Evolutionary conservation across 2,797 vertebrate species (phyloP).

Genomic region (Rhyacichthys aspro): DNA sequence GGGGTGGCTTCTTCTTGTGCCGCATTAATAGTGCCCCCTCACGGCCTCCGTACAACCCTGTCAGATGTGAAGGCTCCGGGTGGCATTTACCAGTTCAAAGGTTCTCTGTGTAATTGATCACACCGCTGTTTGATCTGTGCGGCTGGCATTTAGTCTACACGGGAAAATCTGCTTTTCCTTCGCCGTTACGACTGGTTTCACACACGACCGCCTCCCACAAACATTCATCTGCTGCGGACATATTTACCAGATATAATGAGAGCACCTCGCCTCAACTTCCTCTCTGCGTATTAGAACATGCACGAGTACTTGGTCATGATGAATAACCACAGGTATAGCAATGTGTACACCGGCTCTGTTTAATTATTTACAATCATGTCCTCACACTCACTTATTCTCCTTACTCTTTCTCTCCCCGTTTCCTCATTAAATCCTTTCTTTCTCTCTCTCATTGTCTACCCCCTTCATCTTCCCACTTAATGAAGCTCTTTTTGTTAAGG

Average conservation of each 20-base stretch:
- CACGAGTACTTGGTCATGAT: conserved; percentile 11
- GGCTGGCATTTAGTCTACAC: conserved; percentile 64
- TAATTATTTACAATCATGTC: conserved; percentile 9
- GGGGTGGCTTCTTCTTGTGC: conserved; percentile 14
- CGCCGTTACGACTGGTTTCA: conserved; percentile 44
- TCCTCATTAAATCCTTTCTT: conserved; percentile 22
- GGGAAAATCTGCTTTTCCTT: conserved; percentile 33
- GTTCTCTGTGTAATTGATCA: conserved; percentile 71
- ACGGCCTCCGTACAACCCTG: conserved; percentile 27
- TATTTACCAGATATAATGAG: conserved; percentile 31
- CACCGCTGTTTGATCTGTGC: conserved; percentile 64
- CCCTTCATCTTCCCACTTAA: conserved; percentile 35
- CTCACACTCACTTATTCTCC: neutral
- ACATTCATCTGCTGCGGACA: conserved; percentile 19
- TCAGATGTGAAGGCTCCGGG: conserved; percentile 51
- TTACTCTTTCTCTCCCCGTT: conserved; percentile 6
- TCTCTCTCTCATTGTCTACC: conserved; percentile 6
- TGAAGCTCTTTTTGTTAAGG: conserved; percentile 37
- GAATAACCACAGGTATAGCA: conserved; percentile 14
- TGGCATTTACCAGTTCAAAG: conserved; percentile 71
- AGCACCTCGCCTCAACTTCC: conserved; percentile 20
- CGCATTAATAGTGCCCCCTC: conserved; percentile 41
- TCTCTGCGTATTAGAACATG: conserved; percentile 5
- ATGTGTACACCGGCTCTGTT: neutral
- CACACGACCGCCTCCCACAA: conserved; percentile 32